Evolutionary conservation across 2,888 invertebrate genomes (phyloP), one percentile per base, ranked within the genome.

Genomic region (Calameuta filiformis): DNA sequence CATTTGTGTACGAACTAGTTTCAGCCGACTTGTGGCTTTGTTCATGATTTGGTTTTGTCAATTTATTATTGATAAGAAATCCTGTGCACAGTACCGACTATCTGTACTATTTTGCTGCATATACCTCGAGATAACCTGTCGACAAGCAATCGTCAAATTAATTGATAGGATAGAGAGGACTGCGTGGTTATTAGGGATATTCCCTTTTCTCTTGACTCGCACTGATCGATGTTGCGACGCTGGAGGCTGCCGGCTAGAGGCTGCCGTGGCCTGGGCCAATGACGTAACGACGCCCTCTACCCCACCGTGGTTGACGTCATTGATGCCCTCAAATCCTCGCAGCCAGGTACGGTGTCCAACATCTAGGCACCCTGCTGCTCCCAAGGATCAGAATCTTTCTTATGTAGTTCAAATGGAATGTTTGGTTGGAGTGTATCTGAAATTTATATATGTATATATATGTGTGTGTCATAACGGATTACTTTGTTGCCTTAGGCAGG

Each of bases 281-380:
- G 89, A 89, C 89, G 89, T 84, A 87, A 88, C 87, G 82, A 85
- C 81, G 81, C 83, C 87, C 87, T 86, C 86, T 87, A 83, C 87
- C 86, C 81, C 83, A 80, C 83, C 82, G 86, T 83, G 84, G 56
- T 85, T 89, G 89, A 89, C 89, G 89, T 89, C 89, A 89, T 83
- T 87, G 88, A 89, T 89, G 89, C 89, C 89, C 88, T 88, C 89
- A 89, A 89, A 89, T 88, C 86, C 87, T 87, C 84, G 82, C 84
- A 85, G 83, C 84, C 84, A 87, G 85, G 83, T 83, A 84, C 84
- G 85, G 85, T 82, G 81, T 82, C 15, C 33, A 6, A 30, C 12
- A 12, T n/a, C n/a, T 30, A 30, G 76, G 40, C 68, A 75, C 9
- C 56, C 73, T 30, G 56, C 56, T 56, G 56, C 56, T 56, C 2